Evolutionary conservation across 2,113 vertebrate species (phyloP), one percentile per base, ranked within the genome.

Genomic region (Synchiropus splendidus): DNA sequence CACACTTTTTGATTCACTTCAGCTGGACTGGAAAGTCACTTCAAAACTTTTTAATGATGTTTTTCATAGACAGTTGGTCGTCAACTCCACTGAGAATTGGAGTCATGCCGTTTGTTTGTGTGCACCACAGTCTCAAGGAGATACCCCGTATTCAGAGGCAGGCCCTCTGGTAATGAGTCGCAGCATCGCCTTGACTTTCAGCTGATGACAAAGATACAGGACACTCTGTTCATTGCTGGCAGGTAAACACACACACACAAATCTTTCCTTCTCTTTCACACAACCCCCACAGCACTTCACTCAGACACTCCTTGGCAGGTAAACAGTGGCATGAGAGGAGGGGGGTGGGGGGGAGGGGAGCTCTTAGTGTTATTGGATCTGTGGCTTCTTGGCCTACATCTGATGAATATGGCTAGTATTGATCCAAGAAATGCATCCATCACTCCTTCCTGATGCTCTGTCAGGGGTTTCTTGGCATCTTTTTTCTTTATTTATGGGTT

Each of bases 121-220:
- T 27, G 21, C 21, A 27, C 21, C 21, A 79, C 87, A 98, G 95
- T 91, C 90, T 86, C 92, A 62, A 88, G 83, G 81, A 87, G 92
- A 88, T 97, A 97, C 88, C 94, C 95, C 45, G 92, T 92, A 79
- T 98, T 98, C 87, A 91, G 90, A 89, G 95, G 94, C 87, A 85
- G 91, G 77, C 90, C 90, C 85, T 95, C 89, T 85, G 92, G 89
- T 78, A 98, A 98, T 60, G 95, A 98, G 83, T 97, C 95, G 42
- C 91, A 94, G 73, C 95, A 97, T 72, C 89, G 90, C 81, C 89
- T 98, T 78, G 95, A 97, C 89, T 98, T 97, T 88, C 95, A 98
- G 87, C 89, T 98, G 79, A 98, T 98, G 95, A 61, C 92, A 81
- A 93, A 90, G 86, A 98, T 98, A 85, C 92, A 89, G 86, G 92